Evolutionary conservation across 2,113 vertebrate genomes (phyloP), one percentile per base, ranked within the genome.

Genomic region (Gallinago media): DNA sequence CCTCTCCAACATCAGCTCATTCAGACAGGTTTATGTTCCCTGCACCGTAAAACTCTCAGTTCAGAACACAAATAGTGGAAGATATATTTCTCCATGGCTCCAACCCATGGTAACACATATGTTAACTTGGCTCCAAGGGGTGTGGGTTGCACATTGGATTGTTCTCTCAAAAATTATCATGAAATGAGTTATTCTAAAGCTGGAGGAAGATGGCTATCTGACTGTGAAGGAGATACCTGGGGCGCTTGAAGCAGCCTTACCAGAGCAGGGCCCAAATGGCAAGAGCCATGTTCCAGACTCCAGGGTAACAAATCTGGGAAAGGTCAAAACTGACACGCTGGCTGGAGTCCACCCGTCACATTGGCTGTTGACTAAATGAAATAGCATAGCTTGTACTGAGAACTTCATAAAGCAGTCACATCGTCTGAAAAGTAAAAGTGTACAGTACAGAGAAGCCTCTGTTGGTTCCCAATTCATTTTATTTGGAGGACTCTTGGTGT

Each of bases 131-230:
- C 52, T 90, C 29, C 2, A 6, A 84, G 61, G 9, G n/a, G 21
- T 58, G 8, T 0, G 0, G 38, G 17, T 34, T 6, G 2, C 29
- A 32, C 2, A 0, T 61, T 59, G 70, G 22, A 0, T 0, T 27
- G 20, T 66, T 75, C 27, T 70, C 36, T 85, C 70, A 52, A 61
- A 75, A 72, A 49, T 78, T 50, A 34, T 63, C 1, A 3, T 29
- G 47, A 65, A 88, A 88, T 32, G 42, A 52, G 16, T 38, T 75
- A 42, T 73, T 92, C 89, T 85, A 85, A 85, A 92, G 36, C 67
- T 47, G 55, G 32, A 76, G 31, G 36, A 77, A 90, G 22, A 62
- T 27, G 36, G 13, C n/a, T 76, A 15, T 7, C 36, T 91, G 76
- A 49, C 62, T 58, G 25, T 56, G 61, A 63, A 92, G 49, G 71